Evolutionary conservation across 2,888 invertebrate genomes (phyloP).

Genomic region (Xanthorhoe spadicearia): DNA sequence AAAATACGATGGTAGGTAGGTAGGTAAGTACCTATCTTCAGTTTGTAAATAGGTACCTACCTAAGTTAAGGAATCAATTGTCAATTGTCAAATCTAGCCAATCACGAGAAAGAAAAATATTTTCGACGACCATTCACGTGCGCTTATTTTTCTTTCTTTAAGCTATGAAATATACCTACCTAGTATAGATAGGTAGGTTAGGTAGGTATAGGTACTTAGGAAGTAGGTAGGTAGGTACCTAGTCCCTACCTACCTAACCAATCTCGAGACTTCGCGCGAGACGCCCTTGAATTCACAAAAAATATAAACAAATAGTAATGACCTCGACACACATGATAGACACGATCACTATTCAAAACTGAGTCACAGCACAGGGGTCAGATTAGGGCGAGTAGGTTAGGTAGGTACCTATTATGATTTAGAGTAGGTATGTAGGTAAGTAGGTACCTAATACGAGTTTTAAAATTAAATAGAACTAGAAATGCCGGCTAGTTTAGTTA

Average conservation of each 20-base stretch:
- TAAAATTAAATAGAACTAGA: constrained; percentile 75
- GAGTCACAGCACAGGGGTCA: constrained; percentile 76
- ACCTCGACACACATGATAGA: constrained; percentile 80
- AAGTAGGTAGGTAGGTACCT: too few relatives aligned
- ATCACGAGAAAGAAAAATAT: too few relatives aligned
- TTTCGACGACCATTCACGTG: too few relatives aligned
- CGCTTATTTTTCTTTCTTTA: too few relatives aligned
- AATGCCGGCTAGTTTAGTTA: constrained; percentile 66
- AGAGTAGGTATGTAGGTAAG: constrained; percentile 44
- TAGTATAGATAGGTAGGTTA: neutral
- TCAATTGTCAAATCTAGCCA: too few relatives aligned
- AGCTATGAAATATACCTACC: neutral
- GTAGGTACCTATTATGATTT: constrained; percentile 60
- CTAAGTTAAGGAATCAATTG: too few relatives aligned
- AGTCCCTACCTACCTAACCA: neutral
- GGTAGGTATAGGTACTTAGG: too few relatives aligned
- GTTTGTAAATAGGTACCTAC: too few relatives aligned
- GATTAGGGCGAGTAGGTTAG: constrained; percentile 71
- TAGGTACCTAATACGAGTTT: constrained; percentile 55
- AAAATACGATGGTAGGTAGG: too few relatives aligned
- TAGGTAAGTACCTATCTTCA: too few relatives aligned
- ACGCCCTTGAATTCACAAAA: constrained; percentile 78
- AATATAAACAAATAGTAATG: constrained; percentile 79
- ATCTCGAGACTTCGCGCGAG: constrained; percentile 12
- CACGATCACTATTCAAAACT: constrained; percentile 69